These are phyloP conservation scores for Eucidaris tribuloides DNA, from an alignment of 35 echinoderm and acorn worm species.

Conservation along the genomic window DNA sequence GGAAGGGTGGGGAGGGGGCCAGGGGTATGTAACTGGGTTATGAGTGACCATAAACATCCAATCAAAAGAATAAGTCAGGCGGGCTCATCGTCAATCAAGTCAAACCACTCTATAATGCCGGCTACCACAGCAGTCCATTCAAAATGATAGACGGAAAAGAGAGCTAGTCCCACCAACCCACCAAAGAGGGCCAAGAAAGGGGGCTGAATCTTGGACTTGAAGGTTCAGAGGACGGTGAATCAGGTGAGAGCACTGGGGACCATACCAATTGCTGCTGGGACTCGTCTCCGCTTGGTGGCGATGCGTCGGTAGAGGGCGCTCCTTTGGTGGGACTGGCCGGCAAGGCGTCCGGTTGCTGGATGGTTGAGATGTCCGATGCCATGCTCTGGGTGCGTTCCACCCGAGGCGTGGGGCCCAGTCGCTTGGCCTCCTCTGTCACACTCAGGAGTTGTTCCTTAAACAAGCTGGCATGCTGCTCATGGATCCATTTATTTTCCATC, in stretches of 20 bases:
- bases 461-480: slow-evolving; percentile 31
- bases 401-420: neutral
- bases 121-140: slow-evolving; percentile 13
- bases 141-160: neutral
- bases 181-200: slow-evolving; percentile 32
- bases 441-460: slow-evolving; percentile 68
- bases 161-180: slow-evolving; percentile 32
- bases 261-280: slow-evolving; percentile 34
- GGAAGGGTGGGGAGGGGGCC: too few species aligned
- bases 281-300: slow-evolving; percentile 15
- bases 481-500: slow-evolving; percentile 45
- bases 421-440: slow-evolving; percentile 58
- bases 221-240: slow-evolving; percentile 17
- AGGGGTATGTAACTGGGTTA: neutral
- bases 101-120: neutral
- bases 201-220: slow-evolving; percentile 27
- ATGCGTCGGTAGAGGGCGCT: neutral
- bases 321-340: neutral
- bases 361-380: neutral
- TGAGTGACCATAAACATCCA: too few species aligned
- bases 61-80: too few species aligned
- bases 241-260: slow-evolving; percentile 29
- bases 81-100: too few species aligned
- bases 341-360: neutral
- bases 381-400: neutral